A percentile compares a stretch with the other conserved stretches of the same genome.
phyloP scores from a whole-genome alignment of 2,113 vertebrate species.

The Mungos mungo region DNA sequence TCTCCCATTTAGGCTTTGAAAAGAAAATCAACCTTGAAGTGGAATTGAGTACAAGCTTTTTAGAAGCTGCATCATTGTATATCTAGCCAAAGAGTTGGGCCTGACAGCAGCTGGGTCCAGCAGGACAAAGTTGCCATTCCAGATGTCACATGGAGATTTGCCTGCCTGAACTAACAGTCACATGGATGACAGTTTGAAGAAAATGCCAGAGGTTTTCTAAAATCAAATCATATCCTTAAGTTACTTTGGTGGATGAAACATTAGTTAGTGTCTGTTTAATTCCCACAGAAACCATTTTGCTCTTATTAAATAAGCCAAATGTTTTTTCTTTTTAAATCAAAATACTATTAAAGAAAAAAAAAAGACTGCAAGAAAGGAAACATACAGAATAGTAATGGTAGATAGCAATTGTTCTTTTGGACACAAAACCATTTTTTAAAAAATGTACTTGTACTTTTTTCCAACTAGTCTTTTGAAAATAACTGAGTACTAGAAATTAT shows the following conservation, averaged over 20 bases:
- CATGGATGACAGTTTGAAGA: neutral
- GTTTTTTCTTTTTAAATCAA: neutral
- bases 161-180: neutral
- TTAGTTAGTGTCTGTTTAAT: neutral
- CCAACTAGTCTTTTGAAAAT: neutral
- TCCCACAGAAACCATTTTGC: neutral
- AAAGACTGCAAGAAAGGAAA: neutral
- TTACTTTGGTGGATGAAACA: neutral
- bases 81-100: neutral
- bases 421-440: neutral
- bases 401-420: neutral
- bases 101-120: neutral
- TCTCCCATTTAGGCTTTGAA: neutral
- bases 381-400: neutral
- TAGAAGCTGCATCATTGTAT: neutral
- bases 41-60: neutral
- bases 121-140: rapidly evolving
- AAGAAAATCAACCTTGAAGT: neutral
- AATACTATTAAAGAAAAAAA: neutral
- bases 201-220: neutral
- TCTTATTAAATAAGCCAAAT: neutral
- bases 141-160: neutral
- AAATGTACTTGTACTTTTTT: neutral
- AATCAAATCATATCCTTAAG: neutral
- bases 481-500: neutral